Evolutionary conservation across 2,113 vertebrate genomes (phyloP).

Genomic region (Anseranas semipalmata): DNA sequence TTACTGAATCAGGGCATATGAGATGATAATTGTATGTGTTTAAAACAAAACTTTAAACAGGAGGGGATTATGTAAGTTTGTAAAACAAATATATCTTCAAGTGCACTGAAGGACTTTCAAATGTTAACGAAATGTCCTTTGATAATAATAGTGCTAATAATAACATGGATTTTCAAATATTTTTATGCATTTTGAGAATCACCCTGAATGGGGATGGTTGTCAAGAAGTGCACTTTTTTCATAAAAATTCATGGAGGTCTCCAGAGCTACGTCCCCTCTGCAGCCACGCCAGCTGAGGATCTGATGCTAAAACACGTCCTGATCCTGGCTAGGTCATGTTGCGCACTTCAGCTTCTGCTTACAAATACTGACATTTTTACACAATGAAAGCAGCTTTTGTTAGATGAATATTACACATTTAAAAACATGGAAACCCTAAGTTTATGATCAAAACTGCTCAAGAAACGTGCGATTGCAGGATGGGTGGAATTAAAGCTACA

Average conservation of each 20-base stretch:
- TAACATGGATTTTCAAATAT: constrained; percentile 18
- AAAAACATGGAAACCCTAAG: constrained; percentile 9
- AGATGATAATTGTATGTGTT: constrained; percentile 66
- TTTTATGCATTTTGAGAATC: background rate
- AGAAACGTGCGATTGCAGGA: background rate
- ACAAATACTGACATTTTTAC: accelerated
- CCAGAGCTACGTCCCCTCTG: background rate
- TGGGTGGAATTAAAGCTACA: accelerated
- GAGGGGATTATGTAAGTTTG: constrained; percentile 62
- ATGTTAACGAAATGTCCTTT: constrained; percentile 54
- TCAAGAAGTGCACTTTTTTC: background rate
- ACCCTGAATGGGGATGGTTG: background rate
- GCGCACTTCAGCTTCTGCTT: background rate
- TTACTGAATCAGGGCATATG: constrained; percentile 54
- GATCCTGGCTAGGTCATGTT: background rate
- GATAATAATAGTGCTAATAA: constrained; percentile 52
- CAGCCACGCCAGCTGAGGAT: background rate
- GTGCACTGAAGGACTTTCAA: constrained; percentile 58
- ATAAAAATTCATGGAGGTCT: background rate
- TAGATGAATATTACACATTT: constrained; percentile 21
- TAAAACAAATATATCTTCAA: constrained; percentile 68
- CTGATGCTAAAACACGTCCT: background rate
- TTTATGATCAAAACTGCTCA: background rate
- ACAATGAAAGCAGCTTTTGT: background rate
- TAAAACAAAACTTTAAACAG: constrained; percentile 70